Evolutionary conservation across 1,140 invertebrate species (phyloP).

Genomic region (Bombus haemorrhoidalis): DNA sequence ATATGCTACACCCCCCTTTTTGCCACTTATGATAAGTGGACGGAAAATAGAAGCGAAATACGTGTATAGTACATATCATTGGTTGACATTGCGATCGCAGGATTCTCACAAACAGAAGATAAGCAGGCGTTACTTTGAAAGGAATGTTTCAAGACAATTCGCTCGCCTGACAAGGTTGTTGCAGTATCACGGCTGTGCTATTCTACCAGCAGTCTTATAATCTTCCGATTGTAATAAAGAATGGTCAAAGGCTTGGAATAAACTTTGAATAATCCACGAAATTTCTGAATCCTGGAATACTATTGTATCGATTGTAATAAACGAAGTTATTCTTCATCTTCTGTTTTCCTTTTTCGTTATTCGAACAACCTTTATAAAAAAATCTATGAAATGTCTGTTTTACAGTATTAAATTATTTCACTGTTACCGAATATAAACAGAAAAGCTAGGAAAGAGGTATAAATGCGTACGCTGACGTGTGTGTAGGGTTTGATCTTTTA

Average conservation of each 20-base stretch:
- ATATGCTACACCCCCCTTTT: background rate
- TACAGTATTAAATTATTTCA: background rate
- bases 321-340: slow-evolving; percentile 46
- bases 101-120: background rate
- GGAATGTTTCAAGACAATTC: slow-evolving; percentile 1
- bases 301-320: slow-evolving; percentile 46
- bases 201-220: background rate
- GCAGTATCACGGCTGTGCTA: slow-evolving; percentile 8
- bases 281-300: slow-evolving; percentile 14
- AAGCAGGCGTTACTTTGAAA: background rate
- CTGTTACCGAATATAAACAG: no score
- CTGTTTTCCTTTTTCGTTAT: background rate
- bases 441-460: background rate
- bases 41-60: slow-evolving; percentile 24
- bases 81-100: slow-evolving; percentile 35
- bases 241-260: background rate
- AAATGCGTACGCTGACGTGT: background rate
- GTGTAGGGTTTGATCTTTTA: background rate
- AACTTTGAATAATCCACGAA: background rate
- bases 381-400: background rate
- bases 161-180: background rate
- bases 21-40: background rate
- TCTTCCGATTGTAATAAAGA: background rate
- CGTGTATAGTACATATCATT: slow-evolving; percentile 66
- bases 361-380: background rate